These are phyloP conservation scores for Copidosoma aretas DNA, from an alignment of 2,888 invertebrate genomes.

Conservation along the genomic window DNA sequence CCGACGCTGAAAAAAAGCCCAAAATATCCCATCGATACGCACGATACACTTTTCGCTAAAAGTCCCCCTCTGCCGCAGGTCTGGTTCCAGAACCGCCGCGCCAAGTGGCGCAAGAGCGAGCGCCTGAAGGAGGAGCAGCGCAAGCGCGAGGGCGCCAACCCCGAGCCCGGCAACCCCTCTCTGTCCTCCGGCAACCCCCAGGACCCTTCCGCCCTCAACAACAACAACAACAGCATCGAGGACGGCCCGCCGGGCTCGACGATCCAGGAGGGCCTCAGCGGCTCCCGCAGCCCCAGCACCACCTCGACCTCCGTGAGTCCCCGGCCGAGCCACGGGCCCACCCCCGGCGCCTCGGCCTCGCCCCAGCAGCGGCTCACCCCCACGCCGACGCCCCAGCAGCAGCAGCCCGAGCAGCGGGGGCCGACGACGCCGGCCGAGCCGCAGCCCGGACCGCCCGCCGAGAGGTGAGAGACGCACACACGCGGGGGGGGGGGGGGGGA, in stretches of 20 bases:
- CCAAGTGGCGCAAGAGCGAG: conserved; percentile 93
- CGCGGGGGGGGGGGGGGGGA: too few species aligned
- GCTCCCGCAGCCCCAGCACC: conserved; percentile 60
- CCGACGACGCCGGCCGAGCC: conserved; percentile 24
- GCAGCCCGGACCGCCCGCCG: conserved; percentile 50
- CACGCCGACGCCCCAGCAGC: conserved; percentile 40
- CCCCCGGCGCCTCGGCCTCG: conserved; percentile 65
- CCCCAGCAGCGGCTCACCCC: conserved; percentile 56
- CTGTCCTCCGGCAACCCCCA: conserved; percentile 46
- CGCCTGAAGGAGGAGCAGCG: conserved; percentile 89
- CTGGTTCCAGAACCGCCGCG: conserved; percentile 91
- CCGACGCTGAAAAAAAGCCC: too few species aligned
- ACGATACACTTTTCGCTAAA: too few species aligned
- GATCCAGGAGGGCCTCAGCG: conserved; percentile 45
- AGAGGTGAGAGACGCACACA: conserved; percentile 55
- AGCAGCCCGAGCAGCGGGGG: conserved; percentile 8
- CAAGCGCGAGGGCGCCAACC: conserved; percentile 78
- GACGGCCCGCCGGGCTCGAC: conserved; percentile 18
- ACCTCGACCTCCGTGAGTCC: conserved; percentile 61
- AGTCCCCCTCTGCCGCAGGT: conserved; percentile 68
- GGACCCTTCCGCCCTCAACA: conserved; percentile 18
- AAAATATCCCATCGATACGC: too few species aligned
- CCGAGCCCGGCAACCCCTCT: conserved; percentile 55
- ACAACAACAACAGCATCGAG: conserved; percentile 9
- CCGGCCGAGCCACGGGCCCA: conserved; percentile 65